Evolutionary conservation across 2,888 invertebrate genomes (phyloP).

Genomic region (Tineola bisselliella): DNA sequence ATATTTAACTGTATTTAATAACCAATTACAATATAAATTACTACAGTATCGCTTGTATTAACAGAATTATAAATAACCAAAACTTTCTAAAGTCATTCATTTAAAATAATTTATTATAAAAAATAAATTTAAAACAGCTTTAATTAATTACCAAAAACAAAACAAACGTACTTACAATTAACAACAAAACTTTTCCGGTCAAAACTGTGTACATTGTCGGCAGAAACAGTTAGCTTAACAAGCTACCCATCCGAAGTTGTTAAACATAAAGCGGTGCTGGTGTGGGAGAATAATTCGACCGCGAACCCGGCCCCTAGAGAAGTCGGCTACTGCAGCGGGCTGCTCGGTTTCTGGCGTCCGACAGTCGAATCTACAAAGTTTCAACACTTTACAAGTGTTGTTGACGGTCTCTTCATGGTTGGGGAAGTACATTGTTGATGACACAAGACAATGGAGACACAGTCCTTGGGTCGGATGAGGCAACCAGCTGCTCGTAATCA

Average conservation of each 20-base stretch:
- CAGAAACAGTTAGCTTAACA: slow-evolving; percentile 48
- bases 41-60: no score
- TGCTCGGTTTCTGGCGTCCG: background rate
- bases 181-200: slow-evolving; percentile 57
- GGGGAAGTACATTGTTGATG: background rate
- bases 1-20: no score
- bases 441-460: slow-evolving; percentile 38
- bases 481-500: slow-evolving; percentile 58
- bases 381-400: background rate
- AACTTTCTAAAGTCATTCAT: no score
- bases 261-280: slow-evolving; percentile 32
- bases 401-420: background rate
- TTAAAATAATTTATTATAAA: background rate
- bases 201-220: slow-evolving; percentile 52
- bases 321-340: slow-evolving; percentile 25
- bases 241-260: slow-evolving; percentile 56
- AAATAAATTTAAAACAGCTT: slow-evolving; percentile 2
- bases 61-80: no score
- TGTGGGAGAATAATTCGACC: slow-evolving; percentile 41
- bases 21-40: no score
- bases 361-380: background rate
- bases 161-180: slow-evolving; percentile 53
- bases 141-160: slow-evolving; percentile 25
- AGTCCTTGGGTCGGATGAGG: slow-evolving; percentile 40
- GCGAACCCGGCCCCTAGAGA: slow-evolving; percentile 14